Evolutionary conservation across 1,140 invertebrate species (phyloP), one percentile per base, ranked within the genome.

Genomic region (Parapsyche elsis): DNA sequence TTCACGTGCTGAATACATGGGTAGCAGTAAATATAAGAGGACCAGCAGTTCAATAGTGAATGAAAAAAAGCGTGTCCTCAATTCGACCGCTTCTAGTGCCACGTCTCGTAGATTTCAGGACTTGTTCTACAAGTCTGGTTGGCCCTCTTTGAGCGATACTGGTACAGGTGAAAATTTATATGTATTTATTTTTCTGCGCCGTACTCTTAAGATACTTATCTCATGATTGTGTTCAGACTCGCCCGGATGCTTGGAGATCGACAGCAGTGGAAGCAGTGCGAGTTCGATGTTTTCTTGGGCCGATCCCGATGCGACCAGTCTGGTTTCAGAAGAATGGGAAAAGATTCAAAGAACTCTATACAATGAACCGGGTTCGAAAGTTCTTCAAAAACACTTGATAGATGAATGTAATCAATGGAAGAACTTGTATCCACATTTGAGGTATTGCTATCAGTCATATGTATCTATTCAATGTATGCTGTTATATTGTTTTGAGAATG

Each of bases 321-420:
- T 76, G 21, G 85, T 89, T 30, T 84, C 85, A 9, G 83, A 84
- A 26, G 88, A 89, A 83, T 89, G 88, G 88, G 86, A 87, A n/a
- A 82, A 86, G 49, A 88, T 89, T 79, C 87, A 89, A 80, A 86
- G 88, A 77, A 88, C 88, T 16, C 78, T 89, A 0, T 89, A 89
- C 80, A 84, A 87, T 84, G 88, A 89, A 81, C 86, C 87, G 7
- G 88, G 88, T 5, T 87, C 87, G 59, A 89, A 88, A 81, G 85
- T 84, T 19, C 85, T 79, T 4, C 80, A 87, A 16, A 86, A 86
- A 45, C 85, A 86, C 12, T 87, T 89, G 16, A 83, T 89, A 79
- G 87, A 89, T 44, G 88, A 89, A 77, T 89, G 88, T 83, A 86
- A 86, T 53, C 88, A 89, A 73, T 89, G 88, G 88, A 87, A 85